Conservation (phyloP, 2,797 vertebrate genomes). For the Acanthis flammea region DNA sequence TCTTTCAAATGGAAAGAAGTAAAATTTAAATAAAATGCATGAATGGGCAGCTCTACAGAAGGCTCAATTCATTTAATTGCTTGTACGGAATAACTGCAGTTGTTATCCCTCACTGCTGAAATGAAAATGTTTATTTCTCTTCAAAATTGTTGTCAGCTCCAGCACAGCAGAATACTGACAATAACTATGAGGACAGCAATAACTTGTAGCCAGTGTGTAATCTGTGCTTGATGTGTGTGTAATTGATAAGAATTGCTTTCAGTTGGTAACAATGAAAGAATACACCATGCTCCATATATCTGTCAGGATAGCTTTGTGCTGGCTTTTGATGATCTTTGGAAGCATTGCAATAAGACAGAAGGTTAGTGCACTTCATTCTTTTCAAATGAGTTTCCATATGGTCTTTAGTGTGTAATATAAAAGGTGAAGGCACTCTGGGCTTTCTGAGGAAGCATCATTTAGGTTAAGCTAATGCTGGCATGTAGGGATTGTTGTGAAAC, state of each 20-base stretch:
- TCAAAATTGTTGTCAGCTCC: neutral
- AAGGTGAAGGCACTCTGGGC: neutral
- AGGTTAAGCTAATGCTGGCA: neutral
- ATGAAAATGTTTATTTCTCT: slow-evolving; percentile 2
- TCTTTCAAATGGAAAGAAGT: neutral
- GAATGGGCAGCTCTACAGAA: neutral
- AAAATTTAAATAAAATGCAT: slow-evolving; percentile 29
- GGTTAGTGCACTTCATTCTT: slow-evolving; percentile 37
- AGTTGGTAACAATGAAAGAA: slow-evolving; percentile 28
- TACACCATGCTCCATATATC: slow-evolving; percentile 32
- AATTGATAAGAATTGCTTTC: slow-evolving; percentile 51
- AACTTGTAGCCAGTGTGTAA: neutral
- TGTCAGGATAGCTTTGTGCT: neutral
- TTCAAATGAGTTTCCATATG: slow-evolving; percentile 49
- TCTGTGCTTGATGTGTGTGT: slow-evolving; percentile 10
- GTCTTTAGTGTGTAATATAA: slow-evolving; percentile 12
- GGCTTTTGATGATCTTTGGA: slow-evolving; percentile 19
- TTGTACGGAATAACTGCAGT: neutral
- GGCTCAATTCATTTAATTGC: neutral
- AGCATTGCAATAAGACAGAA: slow-evolving; percentile 17
- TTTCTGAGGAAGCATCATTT: neutral
- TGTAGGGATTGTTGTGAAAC: neutral
- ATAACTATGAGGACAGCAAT: neutral
- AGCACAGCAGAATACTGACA: slow-evolving; percentile 2
- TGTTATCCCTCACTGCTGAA: slow-evolving; percentile 4